Evolutionary conservation across 2,888 invertebrate species (phyloP), one percentile per base, ranked within the genome.

Genomic region (Troglohyphantes excavatus): DNA sequence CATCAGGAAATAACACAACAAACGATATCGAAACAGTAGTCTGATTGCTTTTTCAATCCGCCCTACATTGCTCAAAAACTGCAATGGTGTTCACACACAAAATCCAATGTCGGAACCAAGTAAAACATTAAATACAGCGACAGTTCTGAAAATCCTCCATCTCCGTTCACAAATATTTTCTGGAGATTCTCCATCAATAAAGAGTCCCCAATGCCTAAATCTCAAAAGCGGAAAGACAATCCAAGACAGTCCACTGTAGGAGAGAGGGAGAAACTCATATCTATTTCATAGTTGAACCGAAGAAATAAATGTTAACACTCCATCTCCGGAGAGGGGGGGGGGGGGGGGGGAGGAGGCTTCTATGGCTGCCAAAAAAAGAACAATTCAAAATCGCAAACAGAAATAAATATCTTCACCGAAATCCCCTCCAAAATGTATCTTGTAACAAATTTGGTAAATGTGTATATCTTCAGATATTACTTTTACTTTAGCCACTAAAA

Each of bases 291-390:
- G 33, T 33, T 33, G 33, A 68, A 68, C 33, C 68, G n/a, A 23
- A 43, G 73, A 83, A 73, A 83, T 83, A 83, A 73, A 73, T 83
- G 61, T 83, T 61, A 83, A 73, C 83, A 73, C 39, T 83, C 72
- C 73, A 67, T 70, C 82, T 68, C 72, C 5, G 5, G 83, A 72
- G 83, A 33, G 26, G 33, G 65, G 26, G 67, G 39, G 26, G 67
- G 39, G 5, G 83, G 63, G 83, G 21, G 26, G 33, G 65, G 26
- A 26, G 39, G n/a, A 17, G 17, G 29, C 67, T 23, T 67, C 29
- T 67, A 67, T 67, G 19, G 39, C 13, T 39, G 39, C 39, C 39
- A 13, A 39, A 39, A 53, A 53, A n/a, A 33, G 5, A 13, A 53
- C n/a, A 13, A 1, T n/a, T 53, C n/a, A 53, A 46, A 53, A n/a